Conservation (phyloP, 1,140 invertebrate species). For the Odontomachus brunneus region DNA sequence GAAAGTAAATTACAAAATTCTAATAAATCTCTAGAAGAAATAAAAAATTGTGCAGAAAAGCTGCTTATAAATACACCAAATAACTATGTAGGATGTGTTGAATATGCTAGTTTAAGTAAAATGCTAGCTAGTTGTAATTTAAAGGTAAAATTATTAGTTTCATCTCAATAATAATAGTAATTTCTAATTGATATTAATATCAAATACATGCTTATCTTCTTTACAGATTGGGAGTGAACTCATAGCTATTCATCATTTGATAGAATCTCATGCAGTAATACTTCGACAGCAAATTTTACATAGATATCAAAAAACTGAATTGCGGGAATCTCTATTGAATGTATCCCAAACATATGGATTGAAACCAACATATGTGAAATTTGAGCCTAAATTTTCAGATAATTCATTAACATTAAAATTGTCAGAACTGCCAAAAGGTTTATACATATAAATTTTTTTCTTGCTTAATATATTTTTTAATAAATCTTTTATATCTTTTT, state of each 20-base stretch:
- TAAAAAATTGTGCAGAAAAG: constrained; percentile 55
- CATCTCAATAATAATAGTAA: constrained; percentile 7
- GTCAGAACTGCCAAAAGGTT: constrained; percentile 78
- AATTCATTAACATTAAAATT: constrained; percentile 77
- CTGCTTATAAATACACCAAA: constrained; percentile 48
- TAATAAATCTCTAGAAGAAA: constrained; percentile 37
- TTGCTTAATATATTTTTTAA: constrained; percentile 29
- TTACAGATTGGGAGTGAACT: constrained; percentile 71
- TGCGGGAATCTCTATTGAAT: constrained; percentile 62
- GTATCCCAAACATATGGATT: constrained; percentile 69
- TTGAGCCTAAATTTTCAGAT: constrained; percentile 65
- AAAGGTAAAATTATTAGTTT: constrained; percentile 70
- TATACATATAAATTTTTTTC: constrained; percentile 18
- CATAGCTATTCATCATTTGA: constrained; percentile 78
- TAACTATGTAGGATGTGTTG: constrained; percentile 67
- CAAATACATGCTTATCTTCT: constrained; percentile 19
- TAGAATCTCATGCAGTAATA: constrained; percentile 79
- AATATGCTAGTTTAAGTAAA: constrained; percentile 78
- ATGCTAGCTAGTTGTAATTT: constrained; percentile 76
- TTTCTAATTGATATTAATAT: constrained; percentile 9
- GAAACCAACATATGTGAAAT: constrained; percentile 72
- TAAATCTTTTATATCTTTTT: constrained; percentile 41
- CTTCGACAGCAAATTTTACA: constrained; percentile 79
- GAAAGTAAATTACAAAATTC: background rate
- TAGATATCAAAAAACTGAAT: constrained; percentile 75